These are phyloP conservation scores for Conomelus anceps DNA, from an alignment of 2,888 invertebrate genomes.

Conservation along the genomic window DNA sequence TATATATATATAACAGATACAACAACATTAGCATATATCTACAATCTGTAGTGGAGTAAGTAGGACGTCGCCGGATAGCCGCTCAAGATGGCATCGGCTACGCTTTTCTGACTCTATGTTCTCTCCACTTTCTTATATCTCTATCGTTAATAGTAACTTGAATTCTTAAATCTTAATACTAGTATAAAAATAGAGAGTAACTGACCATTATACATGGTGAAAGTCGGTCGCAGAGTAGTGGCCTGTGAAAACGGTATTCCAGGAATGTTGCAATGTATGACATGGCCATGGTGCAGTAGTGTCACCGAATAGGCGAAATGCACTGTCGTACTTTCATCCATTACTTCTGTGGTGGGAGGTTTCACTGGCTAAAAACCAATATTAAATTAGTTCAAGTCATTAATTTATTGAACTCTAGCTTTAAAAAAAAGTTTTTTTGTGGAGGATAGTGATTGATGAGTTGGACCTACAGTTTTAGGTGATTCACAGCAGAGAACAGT, in stretches of 20 bases:
- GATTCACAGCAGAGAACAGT: no score
- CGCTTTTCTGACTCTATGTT: no score
- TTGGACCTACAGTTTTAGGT: no score
- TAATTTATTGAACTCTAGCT: not conserved
- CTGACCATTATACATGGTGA: slow-evolving; percentile 60
- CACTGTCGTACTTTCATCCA: slow-evolving; percentile 51
- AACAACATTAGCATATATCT: no score
- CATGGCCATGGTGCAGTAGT: slow-evolving; percentile 72
- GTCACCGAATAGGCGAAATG: slow-evolving; percentile 83
- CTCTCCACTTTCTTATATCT: no score
- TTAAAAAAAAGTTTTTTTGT: not conserved
- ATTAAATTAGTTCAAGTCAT: not conserved
- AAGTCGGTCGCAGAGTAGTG: slow-evolving; percentile 67
- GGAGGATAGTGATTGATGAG: no score
- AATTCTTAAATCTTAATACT: not conserved
- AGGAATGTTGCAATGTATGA: slow-evolving; percentile 74
- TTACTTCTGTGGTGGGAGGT: slow-evolving; percentile 42
- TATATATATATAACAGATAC: no score
- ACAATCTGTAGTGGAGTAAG: no score
- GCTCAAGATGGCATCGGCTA: no score
- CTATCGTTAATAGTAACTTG: no score
- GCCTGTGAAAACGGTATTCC: slow-evolving; percentile 74
- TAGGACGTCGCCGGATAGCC: no score
- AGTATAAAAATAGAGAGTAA: not conserved
- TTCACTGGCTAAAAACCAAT: slow-evolving; percentile 48